phyloP scores from a whole-genome alignment of 1,140 invertebrate genomes.

The Drosophila equinoxialis region DNA sequence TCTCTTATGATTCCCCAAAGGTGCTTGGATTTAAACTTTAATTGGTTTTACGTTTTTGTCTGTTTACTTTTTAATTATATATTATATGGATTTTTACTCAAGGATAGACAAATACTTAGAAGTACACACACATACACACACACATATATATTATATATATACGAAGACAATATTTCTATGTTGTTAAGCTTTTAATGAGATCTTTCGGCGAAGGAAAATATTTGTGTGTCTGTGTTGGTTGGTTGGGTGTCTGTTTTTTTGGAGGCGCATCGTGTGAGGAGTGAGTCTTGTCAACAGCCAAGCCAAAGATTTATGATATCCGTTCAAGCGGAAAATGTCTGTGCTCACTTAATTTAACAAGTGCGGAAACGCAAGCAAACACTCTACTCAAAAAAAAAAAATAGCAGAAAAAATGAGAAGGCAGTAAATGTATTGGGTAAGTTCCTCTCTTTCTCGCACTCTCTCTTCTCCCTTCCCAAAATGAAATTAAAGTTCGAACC shows the following conservation, averaged over 20 bases:
- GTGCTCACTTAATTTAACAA: conserved; percentile 56
- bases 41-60: neutral
- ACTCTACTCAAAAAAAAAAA: conserved; percentile 4
- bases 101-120: conserved; percentile 25
- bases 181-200: conserved; percentile 45
- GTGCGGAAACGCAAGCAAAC: conserved; percentile 41
- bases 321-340: conserved; percentile 61
- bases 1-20: conserved; percentile 30
- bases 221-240: conserved; percentile 1
- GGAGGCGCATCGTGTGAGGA: neutral
- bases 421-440: neutral
- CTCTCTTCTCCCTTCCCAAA: too few species aligned
- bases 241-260: neutral
- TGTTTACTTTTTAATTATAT: conserved; percentile 24
- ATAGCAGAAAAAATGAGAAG: neutral
- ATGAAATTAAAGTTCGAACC: conserved; percentile 32
- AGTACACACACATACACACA: conserved; percentile 10
- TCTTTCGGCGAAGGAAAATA: conserved; percentile 5
- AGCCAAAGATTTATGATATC: conserved; percentile 60
- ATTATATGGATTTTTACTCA: conserved; percentile 56
- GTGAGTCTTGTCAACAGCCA: conserved; percentile 17
- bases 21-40: conserved; percentile 20
- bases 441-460: too few species aligned
- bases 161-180: conserved; percentile 1
- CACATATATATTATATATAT: too few species aligned